Evolutionary conservation across 2,113 vertebrate species (phyloP), one percentile per base, ranked within the genome.

Genomic region (Hydropotes inermis): DNA sequence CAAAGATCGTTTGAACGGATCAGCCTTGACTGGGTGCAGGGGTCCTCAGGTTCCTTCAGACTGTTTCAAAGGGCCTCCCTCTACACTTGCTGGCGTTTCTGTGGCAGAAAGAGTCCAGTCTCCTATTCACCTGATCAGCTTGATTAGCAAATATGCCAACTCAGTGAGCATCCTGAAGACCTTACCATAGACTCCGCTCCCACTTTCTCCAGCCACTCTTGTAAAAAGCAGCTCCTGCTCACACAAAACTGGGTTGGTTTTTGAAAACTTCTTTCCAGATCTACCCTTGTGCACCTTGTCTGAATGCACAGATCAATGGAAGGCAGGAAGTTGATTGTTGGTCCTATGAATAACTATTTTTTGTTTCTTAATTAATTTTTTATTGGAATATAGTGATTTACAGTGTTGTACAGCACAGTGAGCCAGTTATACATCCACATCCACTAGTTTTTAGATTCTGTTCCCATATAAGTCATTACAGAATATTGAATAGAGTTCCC

Each of bases 181-280:
- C 8, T 50, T 21, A n/a, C 58, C 3, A 2, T 0, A 10, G 81
- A 10, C 4, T 3, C 55, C 1, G 14, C 9, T 25, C 74, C 43
- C 39, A 11, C 15, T 55, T 27, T 67, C 9, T 70, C 47, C 5
- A 61, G 47, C 28, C 12, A 3, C 15, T 47, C 6, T 5, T 36
- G 4, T 25, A 7, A 12, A 55, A 87, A 19, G 25, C 79, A 93
- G n/a, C 74, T 28, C 52, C 52, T 61, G 9, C 36, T 91, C 33
- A 58, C n/a, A 23, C 89, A 88, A 47, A 45, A 67, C 28, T 39
- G 28, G 28, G 19, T n/a, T 57, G 52, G 4, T 19, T 54, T 93
- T 43, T 54, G 9, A 47, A 70, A n/a, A 33, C 30, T 36, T 70
- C 36, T 54, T 96, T 96, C 79, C 82, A 36, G 23, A 43, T 33